Conservation (phyloP, 2,888 invertebrate genomes). For the Brachypterus glaber region DNA sequence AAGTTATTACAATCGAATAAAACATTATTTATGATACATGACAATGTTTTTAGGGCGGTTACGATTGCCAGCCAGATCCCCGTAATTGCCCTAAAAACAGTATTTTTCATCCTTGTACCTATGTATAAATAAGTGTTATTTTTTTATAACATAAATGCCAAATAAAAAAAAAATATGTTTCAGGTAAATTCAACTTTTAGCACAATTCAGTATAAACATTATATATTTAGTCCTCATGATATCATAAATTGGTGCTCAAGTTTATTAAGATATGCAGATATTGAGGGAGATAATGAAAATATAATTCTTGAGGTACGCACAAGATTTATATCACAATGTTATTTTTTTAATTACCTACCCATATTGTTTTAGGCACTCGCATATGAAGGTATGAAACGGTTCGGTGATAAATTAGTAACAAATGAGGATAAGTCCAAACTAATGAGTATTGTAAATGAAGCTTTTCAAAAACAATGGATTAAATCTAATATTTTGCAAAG, state of each 20-base stretch:
- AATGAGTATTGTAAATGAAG: slow-evolving; percentile 50
- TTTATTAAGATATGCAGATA: slow-evolving; percentile 49
- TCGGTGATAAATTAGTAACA: slow-evolving; percentile 62
- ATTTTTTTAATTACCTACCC: no score
- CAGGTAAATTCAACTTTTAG: slow-evolving; percentile 40
- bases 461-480: slow-evolving; percentile 38
- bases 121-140: no score
- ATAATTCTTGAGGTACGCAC: slow-evolving; percentile 29
- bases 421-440: slow-evolving; percentile 57
- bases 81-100: no score
- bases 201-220: slow-evolving; percentile 51
- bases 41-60: no score
- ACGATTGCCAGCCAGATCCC: no score
- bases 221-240: slow-evolving; percentile 67
- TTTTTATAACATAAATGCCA: slow-evolving; percentile 1
- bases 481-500: slow-evolving; percentile 24
- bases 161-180: slow-evolving; percentile 8
- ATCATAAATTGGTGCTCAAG: slow-evolving; percentile 62
- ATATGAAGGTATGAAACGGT: slow-evolving; percentile 67
- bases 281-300: slow-evolving; percentile 26
- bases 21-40: no score
- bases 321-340: background rate
- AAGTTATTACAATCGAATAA: no score
- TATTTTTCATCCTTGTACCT: no score
- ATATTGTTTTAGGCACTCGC: slow-evolving; percentile 49